Evolutionary conservation across 1,140 invertebrate genomes (phyloP).

Genomic region (Hermetia illucens): DNA sequence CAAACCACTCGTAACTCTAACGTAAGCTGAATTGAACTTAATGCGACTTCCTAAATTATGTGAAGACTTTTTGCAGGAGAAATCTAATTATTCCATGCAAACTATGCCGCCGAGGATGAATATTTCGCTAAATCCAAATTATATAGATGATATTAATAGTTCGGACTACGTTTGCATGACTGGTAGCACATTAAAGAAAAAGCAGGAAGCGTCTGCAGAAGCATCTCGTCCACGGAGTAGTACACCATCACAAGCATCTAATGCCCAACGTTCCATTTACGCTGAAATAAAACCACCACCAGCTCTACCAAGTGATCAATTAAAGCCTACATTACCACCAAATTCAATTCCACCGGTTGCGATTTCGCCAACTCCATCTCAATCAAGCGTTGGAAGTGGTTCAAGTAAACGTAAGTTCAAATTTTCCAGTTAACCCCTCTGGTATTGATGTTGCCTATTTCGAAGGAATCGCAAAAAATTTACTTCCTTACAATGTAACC

Average conservation of each 20-base stretch:
- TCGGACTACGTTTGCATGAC: constrained; percentile 61
- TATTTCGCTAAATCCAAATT: constrained; percentile 27
- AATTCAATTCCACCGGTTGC: constrained; percentile 6
- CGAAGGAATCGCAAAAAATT: constrained; percentile 40
- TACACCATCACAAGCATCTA: constrained; percentile 6
- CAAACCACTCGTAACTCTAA: constrained; percentile 23
- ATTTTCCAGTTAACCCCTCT: background rate
- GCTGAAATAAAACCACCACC: constrained; percentile 18
- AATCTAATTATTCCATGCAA: constrained; percentile 1
- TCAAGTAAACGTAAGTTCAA: constrained; percentile 3
- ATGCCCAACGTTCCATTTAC: constrained; percentile 3
- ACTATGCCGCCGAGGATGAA: constrained; percentile 13
- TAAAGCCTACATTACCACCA: constrained; percentile 32
- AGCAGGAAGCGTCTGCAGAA: too few species aligned
- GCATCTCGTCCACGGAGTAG: too few species aligned
- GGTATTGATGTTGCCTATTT: background rate
- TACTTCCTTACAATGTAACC: constrained; percentile 78
- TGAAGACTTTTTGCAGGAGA: background rate
- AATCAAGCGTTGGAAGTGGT: constrained; percentile 21
- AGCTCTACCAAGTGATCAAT: constrained; percentile 15
- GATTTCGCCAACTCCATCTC: constrained; percentile 27
- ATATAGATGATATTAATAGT: constrained; percentile 45
- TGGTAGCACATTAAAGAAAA: too few species aligned
- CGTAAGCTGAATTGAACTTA: constrained; percentile 6
- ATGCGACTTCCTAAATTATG: background rate